Evolutionary conservation across 2,797 vertebrate genomes (phyloP), one percentile per base, ranked within the genome.

Genomic region (Nannoperca obscura): DNA sequence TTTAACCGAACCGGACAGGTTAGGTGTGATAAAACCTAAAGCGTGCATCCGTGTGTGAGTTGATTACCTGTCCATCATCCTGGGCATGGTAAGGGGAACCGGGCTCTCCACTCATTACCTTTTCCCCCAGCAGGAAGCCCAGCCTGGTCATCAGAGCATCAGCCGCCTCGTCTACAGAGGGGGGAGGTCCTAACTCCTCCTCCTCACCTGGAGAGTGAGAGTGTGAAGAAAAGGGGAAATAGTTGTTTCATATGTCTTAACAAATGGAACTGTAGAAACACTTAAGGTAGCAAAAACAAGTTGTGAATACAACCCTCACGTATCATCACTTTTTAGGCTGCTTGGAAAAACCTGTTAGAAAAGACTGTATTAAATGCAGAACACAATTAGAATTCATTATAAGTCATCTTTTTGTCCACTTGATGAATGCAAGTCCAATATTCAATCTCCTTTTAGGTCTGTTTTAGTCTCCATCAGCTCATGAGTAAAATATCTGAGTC

Each of bases 121-220:
- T 98, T 75, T 99, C 98, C 89, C 98, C 97, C 0, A 99, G 95
- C 75, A 99, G 95, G 94, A 99, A 98, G 92, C 97, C 97, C 90
- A 99, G 95, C 70, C 97, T 96, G 86, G 97, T 98, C 97, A 99
- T 99, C 94, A 99, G 96, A 91, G 97, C 98, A 38, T 98, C 98
- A 40, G 98, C 97, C 52, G 97, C 97, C 93, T 98, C 97, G 88
- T 99, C 97, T 61, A 98, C 97, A 17, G 97, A 96, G 0, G 98
- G 98, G 80, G 98, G 97, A 52, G 98, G 98, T 63, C 98, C 98
- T 71, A 99, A 92, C 65, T 97, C 97, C 83, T 97, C 95, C 36
- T 94, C 89, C 59, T 98, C 97, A 91, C 96, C 97, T 98, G 80
- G 34, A 55, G 8, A 78, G 36, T 19, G 1, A 71, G 1, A 55